Percentiles rank a stretch among this genome's conserved stretches.
These are phyloP conservation scores for Gymnothorax javanicus DNA, from an alignment of 2,797 vertebrate species.

Conservation along the genomic window DNA sequence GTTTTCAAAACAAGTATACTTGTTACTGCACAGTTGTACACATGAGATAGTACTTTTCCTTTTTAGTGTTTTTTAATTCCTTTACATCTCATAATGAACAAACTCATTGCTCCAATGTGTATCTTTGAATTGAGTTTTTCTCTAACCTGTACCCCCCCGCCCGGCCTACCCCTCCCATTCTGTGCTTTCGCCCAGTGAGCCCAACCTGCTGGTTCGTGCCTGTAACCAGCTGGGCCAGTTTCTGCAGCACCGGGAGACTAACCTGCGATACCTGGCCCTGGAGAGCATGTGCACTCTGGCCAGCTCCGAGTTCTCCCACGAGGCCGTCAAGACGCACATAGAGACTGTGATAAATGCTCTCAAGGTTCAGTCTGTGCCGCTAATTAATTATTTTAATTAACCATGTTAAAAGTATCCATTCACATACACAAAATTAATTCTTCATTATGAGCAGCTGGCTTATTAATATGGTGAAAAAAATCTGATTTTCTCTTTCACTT, in stretches of 20 bases:
- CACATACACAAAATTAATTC: not conserved
- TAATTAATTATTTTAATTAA: not conserved
- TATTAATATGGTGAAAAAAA: not conserved
- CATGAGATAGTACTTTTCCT: too few relatives aligned
- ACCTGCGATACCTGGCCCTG: constrained; percentile 87
- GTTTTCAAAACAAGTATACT: too few relatives aligned
- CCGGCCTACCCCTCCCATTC: not conserved
- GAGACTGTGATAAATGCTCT: constrained; percentile 90
- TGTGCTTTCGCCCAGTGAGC: constrained; percentile 70
- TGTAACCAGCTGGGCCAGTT: constrained; percentile 92
- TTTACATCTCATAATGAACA: not conserved
- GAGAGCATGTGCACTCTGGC: constrained; percentile 92
- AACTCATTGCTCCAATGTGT: not conserved
- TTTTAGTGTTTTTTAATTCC: not conserved
- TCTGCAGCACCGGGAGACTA: constrained; percentile 88
- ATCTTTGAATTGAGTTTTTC: not conserved
- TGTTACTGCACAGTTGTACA: too few relatives aligned
- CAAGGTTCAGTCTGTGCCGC: constrained; percentile 67
- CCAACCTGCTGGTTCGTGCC: constrained; percentile 85
- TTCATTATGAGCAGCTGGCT: not conserved
- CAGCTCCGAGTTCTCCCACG: constrained; percentile 90
- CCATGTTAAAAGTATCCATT: not conserved
- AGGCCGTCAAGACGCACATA: constrained; percentile 89
- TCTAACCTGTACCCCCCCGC: not conserved
- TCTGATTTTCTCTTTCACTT: not conserved